Conservation (phyloP, 1,140 invertebrate species). For the Rhyzopertha dominica region DNA sequence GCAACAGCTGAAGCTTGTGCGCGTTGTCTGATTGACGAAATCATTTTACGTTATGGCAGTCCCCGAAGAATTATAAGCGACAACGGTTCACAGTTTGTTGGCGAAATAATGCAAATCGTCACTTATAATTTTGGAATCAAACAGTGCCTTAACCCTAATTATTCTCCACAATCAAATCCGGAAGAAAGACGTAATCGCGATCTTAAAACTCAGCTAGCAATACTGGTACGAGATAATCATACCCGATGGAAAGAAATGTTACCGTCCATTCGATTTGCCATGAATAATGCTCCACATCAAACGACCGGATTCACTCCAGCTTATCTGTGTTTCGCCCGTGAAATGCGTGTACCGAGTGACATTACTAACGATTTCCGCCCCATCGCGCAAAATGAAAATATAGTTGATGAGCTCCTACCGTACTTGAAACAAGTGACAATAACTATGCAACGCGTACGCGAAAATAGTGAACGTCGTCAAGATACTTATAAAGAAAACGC, state of each 20-base stretch:
- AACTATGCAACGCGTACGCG: too few species aligned
- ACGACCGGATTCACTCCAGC: conserved; percentile 45
- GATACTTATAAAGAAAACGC: too few species aligned
- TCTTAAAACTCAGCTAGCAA: conserved; percentile 42
- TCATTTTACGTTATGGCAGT: conserved; percentile 23
- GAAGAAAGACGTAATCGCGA: conserved; percentile 44
- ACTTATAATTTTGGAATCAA: conserved; percentile 32
- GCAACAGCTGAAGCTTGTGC: conserved; percentile 29
- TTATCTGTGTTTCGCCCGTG: conserved; percentile 37
- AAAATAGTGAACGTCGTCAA: too few species aligned
- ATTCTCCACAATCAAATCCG: conserved; percentile 43
- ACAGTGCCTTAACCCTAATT: conserved; percentile 38
- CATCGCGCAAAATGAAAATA: conserved; percentile 30
- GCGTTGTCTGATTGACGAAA: conserved; percentile 18
- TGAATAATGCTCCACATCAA: conserved; percentile 42
- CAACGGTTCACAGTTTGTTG: conserved; percentile 27
- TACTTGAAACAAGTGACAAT: too few species aligned
- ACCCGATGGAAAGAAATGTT: conserved; percentile 39
- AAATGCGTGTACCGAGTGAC: conserved; percentile 29
- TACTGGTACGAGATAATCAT: conserved; percentile 37
- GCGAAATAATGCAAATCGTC: conserved; percentile 38
- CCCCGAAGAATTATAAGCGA: conserved; percentile 25
- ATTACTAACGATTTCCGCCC: conserved; percentile 29
- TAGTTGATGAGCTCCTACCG: conserved; percentile 33
- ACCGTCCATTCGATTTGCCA: conserved; percentile 41